Percentiles rank a stretch among this genome's conserved stretches.
Conservation (phyloP, 2,113 vertebrate species). For the Cygnus buccinator region DNA sequence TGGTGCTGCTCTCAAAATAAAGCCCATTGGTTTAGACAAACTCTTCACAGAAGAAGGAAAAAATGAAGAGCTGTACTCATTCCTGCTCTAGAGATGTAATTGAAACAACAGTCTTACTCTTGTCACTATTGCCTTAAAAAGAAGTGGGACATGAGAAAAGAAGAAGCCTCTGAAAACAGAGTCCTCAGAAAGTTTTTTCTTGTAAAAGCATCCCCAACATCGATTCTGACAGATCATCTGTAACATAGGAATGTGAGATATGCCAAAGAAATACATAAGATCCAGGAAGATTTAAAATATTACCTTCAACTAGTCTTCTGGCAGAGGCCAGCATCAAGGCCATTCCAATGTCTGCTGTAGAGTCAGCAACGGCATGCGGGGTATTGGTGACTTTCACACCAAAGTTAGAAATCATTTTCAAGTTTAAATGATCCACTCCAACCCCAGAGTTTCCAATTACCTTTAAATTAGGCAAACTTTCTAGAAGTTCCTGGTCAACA, state of each 20-base stretch:
- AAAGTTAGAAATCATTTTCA: constrained; percentile 75
- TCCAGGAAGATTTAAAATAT: neutral
- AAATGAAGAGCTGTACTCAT: neutral
- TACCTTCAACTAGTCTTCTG: constrained; percentile 80
- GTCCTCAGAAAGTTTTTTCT: neutral
- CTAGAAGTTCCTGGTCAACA: constrained; percentile 68
- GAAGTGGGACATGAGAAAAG: neutral
- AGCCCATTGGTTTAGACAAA: neutral
- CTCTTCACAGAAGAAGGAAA: neutral
- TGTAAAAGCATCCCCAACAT: neutral
- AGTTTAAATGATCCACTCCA: constrained; percentile 83
- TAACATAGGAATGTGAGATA: neutral
- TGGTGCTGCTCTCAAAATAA: neutral
- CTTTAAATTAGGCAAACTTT: constrained; percentile 78
- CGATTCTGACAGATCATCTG: neutral
- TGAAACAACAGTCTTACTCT: neutral
- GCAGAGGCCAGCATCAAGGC: constrained; percentile 84
- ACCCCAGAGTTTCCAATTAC: constrained; percentile 78
- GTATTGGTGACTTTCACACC: constrained; percentile 83
- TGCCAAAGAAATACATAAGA: neutral
- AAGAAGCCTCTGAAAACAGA: neutral
- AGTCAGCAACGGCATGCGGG: constrained; percentile 70
- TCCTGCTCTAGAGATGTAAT: neutral
- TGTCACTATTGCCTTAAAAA: neutral
- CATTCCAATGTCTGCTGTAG: constrained; percentile 85